Conservation (phyloP, 1,140 invertebrate species). For the Bombus impatiens region DNA sequence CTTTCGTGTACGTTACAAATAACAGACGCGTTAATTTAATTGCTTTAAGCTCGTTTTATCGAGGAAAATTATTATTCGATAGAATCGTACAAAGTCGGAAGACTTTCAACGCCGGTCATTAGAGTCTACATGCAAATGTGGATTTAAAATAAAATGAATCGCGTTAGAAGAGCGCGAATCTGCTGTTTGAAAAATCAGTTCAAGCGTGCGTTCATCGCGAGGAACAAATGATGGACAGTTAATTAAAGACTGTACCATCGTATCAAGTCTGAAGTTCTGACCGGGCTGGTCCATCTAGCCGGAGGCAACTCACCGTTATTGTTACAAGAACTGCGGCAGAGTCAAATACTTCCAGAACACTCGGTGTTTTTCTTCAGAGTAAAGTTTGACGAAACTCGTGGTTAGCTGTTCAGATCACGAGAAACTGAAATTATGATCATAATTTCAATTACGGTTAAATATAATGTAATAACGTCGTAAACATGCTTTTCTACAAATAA, state of each 20-base stretch:
- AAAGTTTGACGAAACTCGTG: neutral
- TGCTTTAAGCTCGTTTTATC: no score
- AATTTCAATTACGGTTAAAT: no score
- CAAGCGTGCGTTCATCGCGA: constrained; percentile 27
- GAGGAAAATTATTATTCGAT: neutral
- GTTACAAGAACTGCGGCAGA: neutral
- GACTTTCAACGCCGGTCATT: neutral
- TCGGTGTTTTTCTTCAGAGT: neutral
- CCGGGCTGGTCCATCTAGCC: neutral
- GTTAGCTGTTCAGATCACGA: no score
- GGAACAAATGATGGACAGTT: constrained; percentile 67
- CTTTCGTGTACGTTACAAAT: no score
- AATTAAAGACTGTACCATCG: constrained; percentile 67
- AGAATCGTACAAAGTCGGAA: neutral
- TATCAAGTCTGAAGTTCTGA: constrained; percentile 28
- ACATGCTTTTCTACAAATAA: no score
- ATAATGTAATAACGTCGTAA: no score
- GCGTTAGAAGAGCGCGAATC: neutral
- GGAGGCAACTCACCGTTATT: constrained; percentile 32
- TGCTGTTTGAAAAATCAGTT: constrained; percentile 29
- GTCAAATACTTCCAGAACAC: neutral
- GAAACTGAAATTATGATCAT: neutral
- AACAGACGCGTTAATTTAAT: no score
- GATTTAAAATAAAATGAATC: neutral
- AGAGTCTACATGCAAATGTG: neutral